phyloP scores from a whole-genome alignment of 2,888 invertebrate species.

The Entomobrya multifasciata region DNA sequence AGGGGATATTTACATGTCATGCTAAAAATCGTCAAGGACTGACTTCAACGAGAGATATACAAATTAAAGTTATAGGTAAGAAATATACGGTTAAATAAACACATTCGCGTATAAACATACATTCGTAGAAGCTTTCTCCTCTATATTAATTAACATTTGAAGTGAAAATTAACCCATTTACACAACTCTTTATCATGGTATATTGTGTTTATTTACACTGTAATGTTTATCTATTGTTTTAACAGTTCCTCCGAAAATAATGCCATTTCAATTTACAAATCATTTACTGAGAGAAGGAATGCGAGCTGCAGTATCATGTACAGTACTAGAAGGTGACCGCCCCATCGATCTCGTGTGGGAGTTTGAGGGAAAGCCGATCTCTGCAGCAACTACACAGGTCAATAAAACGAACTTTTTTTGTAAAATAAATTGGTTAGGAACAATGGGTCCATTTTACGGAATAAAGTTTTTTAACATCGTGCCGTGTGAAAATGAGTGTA shows the following conservation, averaged over 20 bases:
- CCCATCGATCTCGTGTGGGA: constrained; percentile 96
- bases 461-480: neutral
- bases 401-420: neutral
- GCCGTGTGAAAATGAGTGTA: neutral
- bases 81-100: too few relatives aligned
- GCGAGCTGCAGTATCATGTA: constrained; percentile 94
- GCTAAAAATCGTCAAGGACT: constrained; percentile 92
- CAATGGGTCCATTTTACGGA: too few relatives aligned
- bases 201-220: neutral
- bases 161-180: too few relatives aligned
- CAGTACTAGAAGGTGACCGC: constrained; percentile 94
- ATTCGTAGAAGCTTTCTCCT: too few relatives aligned
- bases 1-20: constrained; percentile 94
- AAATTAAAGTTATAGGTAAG: constrained; percentile 83
- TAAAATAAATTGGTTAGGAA: neutral
- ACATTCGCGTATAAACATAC: too few relatives aligned
- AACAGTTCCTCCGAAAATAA: constrained; percentile 91
- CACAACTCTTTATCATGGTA: neutral
- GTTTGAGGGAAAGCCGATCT: constrained; percentile 88
- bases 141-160: too few relatives aligned
- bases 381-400: constrained; percentile 57
- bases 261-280: constrained; percentile 91
- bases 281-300: constrained; percentile 86
- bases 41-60: constrained; percentile 85
- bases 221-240: neutral